A percentile compares a stretch with the other conserved stretches of the same genome.
Conservation (phyloP, 2,888 invertebrate genomes). For the Drosophila pullipes region DNA sequence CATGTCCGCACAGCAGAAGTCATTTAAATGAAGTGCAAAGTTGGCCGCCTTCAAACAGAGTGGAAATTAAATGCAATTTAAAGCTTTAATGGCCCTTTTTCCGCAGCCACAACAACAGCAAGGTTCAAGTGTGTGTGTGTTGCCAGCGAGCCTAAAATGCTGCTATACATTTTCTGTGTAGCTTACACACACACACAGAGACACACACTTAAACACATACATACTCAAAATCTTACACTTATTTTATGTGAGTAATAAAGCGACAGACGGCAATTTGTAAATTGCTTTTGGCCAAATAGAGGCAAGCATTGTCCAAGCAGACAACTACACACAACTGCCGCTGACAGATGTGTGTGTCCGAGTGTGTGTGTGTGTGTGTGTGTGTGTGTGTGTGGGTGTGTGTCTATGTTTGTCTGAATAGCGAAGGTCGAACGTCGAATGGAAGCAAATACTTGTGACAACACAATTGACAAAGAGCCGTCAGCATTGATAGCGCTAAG, state of each 20-base stretch:
- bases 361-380: conserved; percentile 1
- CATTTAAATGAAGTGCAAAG: conserved; percentile 68
- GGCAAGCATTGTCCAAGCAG: conserved; percentile 44
- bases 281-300: conserved; percentile 54
- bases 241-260: conserved; percentile 40
- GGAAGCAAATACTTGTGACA: conserved; percentile 48
- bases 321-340: conserved; percentile 51
- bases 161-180: conserved; percentile 39
- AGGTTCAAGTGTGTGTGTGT: background rate
- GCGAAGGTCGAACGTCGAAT: conserved; percentile 49
- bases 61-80: conserved; percentile 58
- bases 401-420: conserved; percentile 23
- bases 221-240: conserved; percentile 7
- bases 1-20: conserved; percentile 30
- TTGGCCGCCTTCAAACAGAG: conserved; percentile 36
- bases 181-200: conserved; percentile 13
- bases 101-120: conserved; percentile 4
- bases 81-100: conserved; percentile 49
- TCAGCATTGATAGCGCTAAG: conserved; percentile 43
- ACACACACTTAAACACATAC: background rate
- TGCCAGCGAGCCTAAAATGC: conserved; percentile 14
- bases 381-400: conserved; percentile 10
- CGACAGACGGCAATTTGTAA: conserved; percentile 55
- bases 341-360: conserved; percentile 43
- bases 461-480: conserved; percentile 46